Percentiles rank a stretch among this genome's conserved stretches.
These are phyloP conservation scores for Corythornis leucogaster DNA, from an alignment of 2,797 vertebrate species.

Conservation along the genomic window DNA sequence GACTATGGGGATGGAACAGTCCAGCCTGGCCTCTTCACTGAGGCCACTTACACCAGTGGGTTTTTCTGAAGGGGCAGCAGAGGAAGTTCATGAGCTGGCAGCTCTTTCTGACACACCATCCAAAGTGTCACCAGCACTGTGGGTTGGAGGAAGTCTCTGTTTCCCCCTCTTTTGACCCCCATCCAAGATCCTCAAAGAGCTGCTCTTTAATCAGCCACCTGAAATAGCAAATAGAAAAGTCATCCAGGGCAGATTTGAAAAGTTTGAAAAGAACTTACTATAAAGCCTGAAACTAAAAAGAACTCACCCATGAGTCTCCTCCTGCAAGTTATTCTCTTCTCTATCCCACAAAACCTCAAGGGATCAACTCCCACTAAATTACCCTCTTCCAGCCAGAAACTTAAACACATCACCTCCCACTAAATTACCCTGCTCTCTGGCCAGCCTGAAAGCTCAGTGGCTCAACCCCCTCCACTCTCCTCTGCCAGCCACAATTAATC, in stretches of 20 bases:
- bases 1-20: not conserved
- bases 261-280: not conserved
- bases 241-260: not conserved
- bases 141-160: not conserved
- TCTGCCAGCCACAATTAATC: not conserved
- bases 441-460: not conserved
- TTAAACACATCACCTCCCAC: not conserved
- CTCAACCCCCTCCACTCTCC: not conserved
- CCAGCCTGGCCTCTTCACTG: not conserved
- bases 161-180: not conserved
- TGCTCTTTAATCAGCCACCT: not conserved
- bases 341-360: slow-evolving; percentile 1
- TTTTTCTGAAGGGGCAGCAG: rapidly evolving
- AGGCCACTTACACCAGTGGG: not conserved
- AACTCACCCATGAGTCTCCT: not conserved
- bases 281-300: not conserved
- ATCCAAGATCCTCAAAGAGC: not conserved
- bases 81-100: not conserved
- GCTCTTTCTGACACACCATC: not conserved
- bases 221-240: not conserved
- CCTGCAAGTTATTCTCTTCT: not conserved
- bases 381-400: slow-evolving; percentile 2
- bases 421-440: not conserved
- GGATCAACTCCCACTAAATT: slow-evolving; percentile 26
- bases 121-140: not conserved